Base-by-base conservation (phyloP, 2,113 vertebrate species). In the Phodopus roborovskii region DNA sequence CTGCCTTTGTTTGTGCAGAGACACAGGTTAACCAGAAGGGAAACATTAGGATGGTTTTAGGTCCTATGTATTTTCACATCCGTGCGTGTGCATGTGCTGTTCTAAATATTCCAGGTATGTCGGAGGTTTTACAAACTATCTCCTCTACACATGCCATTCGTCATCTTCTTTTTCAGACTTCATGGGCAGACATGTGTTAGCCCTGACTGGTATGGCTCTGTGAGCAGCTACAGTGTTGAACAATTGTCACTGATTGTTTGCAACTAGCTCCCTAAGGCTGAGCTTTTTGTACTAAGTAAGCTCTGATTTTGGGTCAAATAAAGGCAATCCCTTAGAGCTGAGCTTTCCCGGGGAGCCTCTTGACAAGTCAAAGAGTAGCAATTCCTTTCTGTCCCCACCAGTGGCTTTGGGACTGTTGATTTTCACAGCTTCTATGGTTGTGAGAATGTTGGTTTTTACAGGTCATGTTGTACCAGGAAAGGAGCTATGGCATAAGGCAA, bases 231-330 rank as follows among this genome's bases (percentile, higher is more conserved):
- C 28, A 36, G 11, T 81, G 53, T 50, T 64, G 73, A 93, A 71
- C 66, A 58, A 3, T 85, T 85, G 77, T 82, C 66, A 78, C 45
- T 50, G 73, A 89, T 94, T 77, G 17, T 93, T 91, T 93, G 82
- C 28, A 30, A n/a, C 68, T 71, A 75, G 64, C 30, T 12, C 50
- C 84, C 79, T 22, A 30, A 45, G 60, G 36, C 6, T 19, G 78
- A 7, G 30, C 39, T 84, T 64, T 75, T 82, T 74, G 20, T 68
- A 19, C 19, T 71, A 53, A 73, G n/a, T 19, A 73, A 33, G 58
- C 60, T 71, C 77, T n/a, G 42, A 71, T 75, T 91, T 91, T 42
- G 3, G 73, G 17, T 81, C 60, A 77, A 20, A 58, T 92, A 58
- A 91, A 79, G 50, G 42, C 50, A 77, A 15, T 26, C 62, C 7